phyloP scores from a whole-genome alignment of 53 echinoderm and acorn worm genomes.

The Echinometra lucunter region DNA sequence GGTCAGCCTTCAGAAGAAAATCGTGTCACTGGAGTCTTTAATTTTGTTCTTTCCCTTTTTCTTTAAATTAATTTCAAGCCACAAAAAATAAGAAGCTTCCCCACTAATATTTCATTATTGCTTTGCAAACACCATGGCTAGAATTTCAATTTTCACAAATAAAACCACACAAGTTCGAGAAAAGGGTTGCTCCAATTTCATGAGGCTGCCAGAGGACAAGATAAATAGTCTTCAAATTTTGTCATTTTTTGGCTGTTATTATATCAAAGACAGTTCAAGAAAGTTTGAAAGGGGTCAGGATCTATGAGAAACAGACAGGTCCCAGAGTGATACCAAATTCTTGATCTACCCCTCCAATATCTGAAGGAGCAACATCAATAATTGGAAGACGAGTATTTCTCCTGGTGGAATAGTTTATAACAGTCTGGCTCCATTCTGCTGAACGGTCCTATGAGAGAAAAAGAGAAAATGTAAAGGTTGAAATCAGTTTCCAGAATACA shows the following conservation, averaged over 20 bases:
- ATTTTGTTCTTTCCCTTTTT: conserved; percentile 22
- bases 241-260: neutral
- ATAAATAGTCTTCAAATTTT: conserved; percentile 44
- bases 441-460: conserved; percentile 73
- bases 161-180: conserved; percentile 15
- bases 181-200: conserved; percentile 51
- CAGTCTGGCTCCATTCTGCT: conserved; percentile 82
- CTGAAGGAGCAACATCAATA: conserved; percentile 88
- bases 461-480: neutral
- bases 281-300: conserved; percentile 12
- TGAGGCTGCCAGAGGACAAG: conserved; percentile 40
- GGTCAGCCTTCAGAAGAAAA: conserved; percentile 34
- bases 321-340: conserved; percentile 91
- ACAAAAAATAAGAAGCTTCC: conserved; percentile 21
- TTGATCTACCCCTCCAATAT: conserved; percentile 86
- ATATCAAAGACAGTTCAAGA: conserved; percentile 27
- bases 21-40: conserved; percentile 53
- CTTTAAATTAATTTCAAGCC: conserved; percentile 36
- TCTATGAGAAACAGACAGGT: conserved; percentile 95
- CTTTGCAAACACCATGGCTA: conserved; percentile 49
- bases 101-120: conserved; percentile 45
- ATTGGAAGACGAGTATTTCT: conserved; percentile 90
- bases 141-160: conserved; percentile 20
- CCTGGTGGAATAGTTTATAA: conserved; percentile 84
- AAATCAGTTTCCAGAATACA: neutral